Evolutionary conservation across 2,888 invertebrate genomes (phyloP).

Genomic region (Epistrophella euchroma): DNA sequence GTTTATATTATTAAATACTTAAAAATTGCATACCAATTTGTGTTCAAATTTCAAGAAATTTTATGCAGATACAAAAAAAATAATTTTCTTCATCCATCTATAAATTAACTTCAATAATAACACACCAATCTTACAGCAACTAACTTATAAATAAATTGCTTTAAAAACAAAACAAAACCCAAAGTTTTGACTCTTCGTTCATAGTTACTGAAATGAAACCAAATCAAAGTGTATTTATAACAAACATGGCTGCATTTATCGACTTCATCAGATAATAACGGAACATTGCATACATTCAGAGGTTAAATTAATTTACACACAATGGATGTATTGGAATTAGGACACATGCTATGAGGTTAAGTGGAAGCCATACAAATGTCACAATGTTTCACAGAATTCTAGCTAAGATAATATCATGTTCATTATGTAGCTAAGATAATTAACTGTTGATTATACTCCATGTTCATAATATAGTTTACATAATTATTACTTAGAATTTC

Average conservation of each 20-base stretch:
- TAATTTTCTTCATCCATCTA: background rate
- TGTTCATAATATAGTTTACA: background rate
- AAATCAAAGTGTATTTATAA: background rate
- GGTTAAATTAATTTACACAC: slow-evolving; percentile 17
- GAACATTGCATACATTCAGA: background rate
- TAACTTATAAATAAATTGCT: too few species aligned
- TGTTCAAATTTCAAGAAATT: too few species aligned
- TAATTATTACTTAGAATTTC: background rate
- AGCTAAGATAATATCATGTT: slow-evolving; percentile 6
- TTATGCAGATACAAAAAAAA: too few species aligned
- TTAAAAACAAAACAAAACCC: too few species aligned
- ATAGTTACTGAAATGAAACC: background rate
- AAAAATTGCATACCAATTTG: too few species aligned
- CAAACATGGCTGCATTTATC: background rate
- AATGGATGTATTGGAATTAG: background rate
- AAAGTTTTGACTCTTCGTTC: too few species aligned
- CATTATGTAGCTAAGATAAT: background rate
- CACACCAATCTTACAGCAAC: too few species aligned
- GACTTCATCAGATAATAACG: background rate
- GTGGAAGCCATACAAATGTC: slow-evolving; percentile 11
- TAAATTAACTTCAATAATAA: too few species aligned
- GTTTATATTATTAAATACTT: too few species aligned
- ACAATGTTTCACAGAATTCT: slow-evolving; percentile 12
- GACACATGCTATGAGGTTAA: background rate
- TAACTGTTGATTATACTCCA: slow-evolving; percentile 11